These are phyloP conservation scores for Siniperca scherzeri DNA, from an alignment of 2,797 vertebrate genomes.

Conservation along the genomic window DNA sequence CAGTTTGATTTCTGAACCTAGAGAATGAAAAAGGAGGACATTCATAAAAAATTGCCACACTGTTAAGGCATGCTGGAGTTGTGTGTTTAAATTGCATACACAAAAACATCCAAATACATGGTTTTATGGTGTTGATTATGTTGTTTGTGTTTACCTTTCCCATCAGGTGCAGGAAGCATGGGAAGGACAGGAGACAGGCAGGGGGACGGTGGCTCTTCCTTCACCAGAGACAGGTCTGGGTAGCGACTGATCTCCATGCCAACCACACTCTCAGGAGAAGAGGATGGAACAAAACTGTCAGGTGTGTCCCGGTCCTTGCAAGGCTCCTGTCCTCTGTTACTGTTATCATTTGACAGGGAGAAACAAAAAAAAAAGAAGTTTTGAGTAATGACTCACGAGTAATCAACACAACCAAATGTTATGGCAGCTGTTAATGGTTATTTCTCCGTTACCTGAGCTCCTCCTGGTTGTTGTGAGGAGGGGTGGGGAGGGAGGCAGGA, in stretches of 20 bases:
- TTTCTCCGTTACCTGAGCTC: constrained; percentile 90
- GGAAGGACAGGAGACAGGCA: constrained; percentile 95
- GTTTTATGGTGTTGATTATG: constrained; percentile 15
- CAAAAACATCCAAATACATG: constrained; percentile 1
- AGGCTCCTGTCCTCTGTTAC: constrained; percentile 92
- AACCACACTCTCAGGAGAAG: constrained; percentile 97
- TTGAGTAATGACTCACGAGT: no score
- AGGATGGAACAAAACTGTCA: constrained; percentile 98
- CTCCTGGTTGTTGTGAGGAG: constrained; percentile 98
- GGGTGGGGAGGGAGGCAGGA: constrained; percentile 97
- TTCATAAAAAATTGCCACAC: not conserved
- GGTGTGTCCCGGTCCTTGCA: constrained; percentile 95
- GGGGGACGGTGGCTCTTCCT: constrained; percentile 94
- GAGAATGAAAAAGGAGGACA: constrained; percentile 26
- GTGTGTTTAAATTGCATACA: constrained; percentile 2
- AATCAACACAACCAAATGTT: not conserved
- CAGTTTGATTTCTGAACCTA: constrained; percentile 91
- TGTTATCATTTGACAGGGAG: constrained; percentile 13
- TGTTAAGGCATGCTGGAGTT: not conserved
- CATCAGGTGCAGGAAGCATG: constrained; percentile 92
- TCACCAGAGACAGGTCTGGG: constrained; percentile 94
- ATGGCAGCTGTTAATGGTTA: not conserved
- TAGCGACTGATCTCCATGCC: constrained; percentile 96
- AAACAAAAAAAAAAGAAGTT: not conserved
- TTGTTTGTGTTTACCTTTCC: constrained; percentile 88